phyloP scores from a whole-genome alignment of 2,888 invertebrate species.

The Polia nebulosa region DNA sequence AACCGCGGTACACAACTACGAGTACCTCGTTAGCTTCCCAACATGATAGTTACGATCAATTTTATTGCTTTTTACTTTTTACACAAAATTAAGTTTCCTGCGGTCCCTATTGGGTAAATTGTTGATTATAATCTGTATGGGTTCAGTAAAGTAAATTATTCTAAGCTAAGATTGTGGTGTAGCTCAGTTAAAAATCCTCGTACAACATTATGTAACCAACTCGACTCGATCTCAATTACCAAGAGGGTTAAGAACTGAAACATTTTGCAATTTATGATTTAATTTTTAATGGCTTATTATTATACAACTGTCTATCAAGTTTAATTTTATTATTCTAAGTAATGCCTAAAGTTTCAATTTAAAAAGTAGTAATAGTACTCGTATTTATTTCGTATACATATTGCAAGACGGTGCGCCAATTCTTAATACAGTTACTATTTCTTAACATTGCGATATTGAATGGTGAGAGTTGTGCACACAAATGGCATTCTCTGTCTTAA shows the following conservation, averaged over 20 bases:
- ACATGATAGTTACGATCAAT: conserved; percentile 83
- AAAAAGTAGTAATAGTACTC: conserved; percentile 64
- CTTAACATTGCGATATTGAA: conserved; percentile 85
- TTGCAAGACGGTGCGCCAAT: conserved; percentile 79
- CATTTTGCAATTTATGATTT: conserved; percentile 34
- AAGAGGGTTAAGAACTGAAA: conserved; percentile 31
- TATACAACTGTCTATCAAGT: neutral
- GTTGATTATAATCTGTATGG: conserved; percentile 79
- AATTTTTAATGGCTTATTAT: conserved; percentile 7
- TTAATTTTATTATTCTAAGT: conserved; percentile 24
- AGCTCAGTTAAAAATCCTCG: conserved; percentile 57
- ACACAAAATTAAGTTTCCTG: conserved; percentile 75
- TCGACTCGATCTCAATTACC: conserved; percentile 58
- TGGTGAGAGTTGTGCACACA: conserved; percentile 78
- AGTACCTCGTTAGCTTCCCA: conserved; percentile 83
- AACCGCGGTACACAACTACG: conserved; percentile 76
- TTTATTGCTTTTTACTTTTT: conserved; percentile 81
- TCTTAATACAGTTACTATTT: conserved; percentile 84
- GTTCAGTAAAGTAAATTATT: conserved; percentile 73
- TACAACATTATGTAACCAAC: conserved; percentile 53
- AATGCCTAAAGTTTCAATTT: conserved; percentile 22
- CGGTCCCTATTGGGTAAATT: conserved; percentile 75
- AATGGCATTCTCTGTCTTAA: conserved; percentile 76
- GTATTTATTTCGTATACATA: conserved; percentile 74
- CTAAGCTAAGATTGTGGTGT: conserved; percentile 69